phyloP scores from a whole-genome alignment of 2,113 vertebrate genomes.

The Pangasianodon hypophthalmus region DNA sequence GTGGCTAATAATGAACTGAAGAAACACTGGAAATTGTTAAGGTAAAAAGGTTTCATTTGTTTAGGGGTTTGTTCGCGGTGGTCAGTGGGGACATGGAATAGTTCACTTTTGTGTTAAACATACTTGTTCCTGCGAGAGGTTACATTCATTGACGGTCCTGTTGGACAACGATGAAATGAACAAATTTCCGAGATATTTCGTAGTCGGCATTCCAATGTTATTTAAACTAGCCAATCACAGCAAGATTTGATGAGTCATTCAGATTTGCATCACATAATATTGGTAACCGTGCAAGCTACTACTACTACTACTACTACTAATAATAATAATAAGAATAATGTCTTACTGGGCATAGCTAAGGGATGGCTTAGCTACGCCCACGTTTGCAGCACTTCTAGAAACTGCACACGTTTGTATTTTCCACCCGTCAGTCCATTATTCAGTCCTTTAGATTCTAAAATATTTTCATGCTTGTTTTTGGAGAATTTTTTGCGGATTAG shows the following conservation, averaged over 20 bases:
- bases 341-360: too few species aligned
- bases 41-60: background rate
- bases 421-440: too few species aligned
- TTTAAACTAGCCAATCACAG: background rate
- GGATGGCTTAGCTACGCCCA: too few species aligned
- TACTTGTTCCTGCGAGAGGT: background rate
- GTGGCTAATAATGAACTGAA: background rate
- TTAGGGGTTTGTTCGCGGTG: background rate
- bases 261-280: background rate
- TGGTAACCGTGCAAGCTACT: background rate
- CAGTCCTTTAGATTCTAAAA: too few species aligned
- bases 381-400: too few species aligned
- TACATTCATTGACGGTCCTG: background rate
- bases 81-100: background rate
- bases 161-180: background rate
- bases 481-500: too few species aligned
- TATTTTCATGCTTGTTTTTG: too few species aligned
- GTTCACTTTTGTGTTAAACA: background rate
- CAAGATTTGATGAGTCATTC: background rate
- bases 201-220: background rate
- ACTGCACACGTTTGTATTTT: too few species aligned
- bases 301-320: too few species aligned
- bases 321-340: too few species aligned
- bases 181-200: background rate
- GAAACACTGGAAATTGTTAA: background rate